These are phyloP conservation scores for Nomada lathburiana DNA, from an alignment of 2,888 invertebrate genomes.

Conservation along the genomic window DNA sequence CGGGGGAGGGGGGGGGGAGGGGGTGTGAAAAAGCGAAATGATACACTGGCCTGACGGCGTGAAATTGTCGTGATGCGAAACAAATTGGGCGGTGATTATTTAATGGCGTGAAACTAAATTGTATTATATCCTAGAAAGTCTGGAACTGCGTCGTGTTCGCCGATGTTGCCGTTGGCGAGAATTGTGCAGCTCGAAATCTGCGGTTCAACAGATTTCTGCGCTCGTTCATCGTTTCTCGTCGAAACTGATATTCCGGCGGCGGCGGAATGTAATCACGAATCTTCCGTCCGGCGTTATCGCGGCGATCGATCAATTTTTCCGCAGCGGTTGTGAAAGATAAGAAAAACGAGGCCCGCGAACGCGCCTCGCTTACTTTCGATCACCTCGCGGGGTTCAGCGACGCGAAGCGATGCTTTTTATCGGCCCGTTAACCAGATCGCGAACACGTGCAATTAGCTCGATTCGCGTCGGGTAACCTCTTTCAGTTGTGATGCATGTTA, in stretches of 20 bases:
- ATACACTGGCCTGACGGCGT: slow-evolving; percentile 11
- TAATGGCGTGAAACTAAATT: slow-evolving; percentile 14
- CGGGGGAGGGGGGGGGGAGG: too few species aligned
- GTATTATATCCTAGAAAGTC: background rate
- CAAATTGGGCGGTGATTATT: slow-evolving; percentile 22
- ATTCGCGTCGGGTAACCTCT: slow-evolving; percentile 62
- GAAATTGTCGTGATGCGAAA: slow-evolving; percentile 25
- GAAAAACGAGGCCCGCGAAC: too few species aligned
- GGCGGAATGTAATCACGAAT: too few species aligned
- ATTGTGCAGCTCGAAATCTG: too few species aligned
- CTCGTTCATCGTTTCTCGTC: too few species aligned
- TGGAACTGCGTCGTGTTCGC: background rate
- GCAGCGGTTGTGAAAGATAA: background rate
- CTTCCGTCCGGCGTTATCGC: too few species aligned
- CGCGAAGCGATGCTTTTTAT: slow-evolving; percentile 39
- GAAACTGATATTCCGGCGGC: too few species aligned
- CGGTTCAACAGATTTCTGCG: background rate
- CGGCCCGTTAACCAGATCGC: slow-evolving; percentile 42
- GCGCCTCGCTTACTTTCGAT: slow-evolving; percentile 40
- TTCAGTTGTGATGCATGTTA: slow-evolving; percentile 65
- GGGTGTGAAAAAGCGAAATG: background rate
- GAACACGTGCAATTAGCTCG: slow-evolving; percentile 50
- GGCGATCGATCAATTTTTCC: too few species aligned
- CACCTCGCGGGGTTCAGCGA: slow-evolving; percentile 16
- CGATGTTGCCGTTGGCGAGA: too few species aligned